A percentile compares a stretch with the other conserved stretches of the same genome.
Conservation (phyloP, 2,888 invertebrate genomes). For the Orchestes rusci region DNA sequence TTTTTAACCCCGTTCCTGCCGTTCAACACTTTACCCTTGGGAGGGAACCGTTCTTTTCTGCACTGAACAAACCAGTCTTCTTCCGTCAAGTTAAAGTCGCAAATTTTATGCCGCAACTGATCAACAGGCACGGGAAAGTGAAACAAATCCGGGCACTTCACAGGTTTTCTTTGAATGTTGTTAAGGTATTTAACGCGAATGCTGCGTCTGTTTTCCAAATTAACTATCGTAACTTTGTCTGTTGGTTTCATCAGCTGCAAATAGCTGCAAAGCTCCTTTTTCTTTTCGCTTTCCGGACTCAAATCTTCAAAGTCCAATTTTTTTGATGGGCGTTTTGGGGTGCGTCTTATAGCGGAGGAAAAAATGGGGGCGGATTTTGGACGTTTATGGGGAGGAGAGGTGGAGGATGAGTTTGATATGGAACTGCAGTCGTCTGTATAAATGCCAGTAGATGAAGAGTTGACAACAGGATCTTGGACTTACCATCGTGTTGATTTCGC, state of each 20-base stretch:
- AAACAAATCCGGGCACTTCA: constrained; percentile 12
- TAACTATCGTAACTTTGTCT: constrained; percentile 33
- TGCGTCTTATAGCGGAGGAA: no score
- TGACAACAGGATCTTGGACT: no score
- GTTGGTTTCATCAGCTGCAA: constrained; percentile 40
- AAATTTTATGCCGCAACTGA: constrained; percentile 2
- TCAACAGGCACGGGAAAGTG: constrained; percentile 27
- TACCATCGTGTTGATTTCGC: no score
- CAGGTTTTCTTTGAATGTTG: constrained; percentile 23
- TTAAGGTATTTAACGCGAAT: constrained; percentile 38
- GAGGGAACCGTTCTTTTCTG: no score
- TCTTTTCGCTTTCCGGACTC: constrained; percentile 38
- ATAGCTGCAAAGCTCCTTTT: constrained; percentile 40
- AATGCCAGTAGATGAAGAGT: no score
- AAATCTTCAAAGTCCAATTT: no score
- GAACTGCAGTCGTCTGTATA: no score
- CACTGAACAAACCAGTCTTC: constrained; percentile 9
- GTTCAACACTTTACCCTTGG: no score
- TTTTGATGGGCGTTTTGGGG: no score
- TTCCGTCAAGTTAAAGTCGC: constrained; percentile 11
- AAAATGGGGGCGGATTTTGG: no score
- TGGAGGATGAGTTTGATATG: no score
- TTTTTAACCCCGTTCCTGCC: neutral
- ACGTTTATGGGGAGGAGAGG: no score
- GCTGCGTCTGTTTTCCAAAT: constrained; percentile 38